Conservation (phyloP, 2,888 invertebrate species). For the Selenia dentaria region DNA sequence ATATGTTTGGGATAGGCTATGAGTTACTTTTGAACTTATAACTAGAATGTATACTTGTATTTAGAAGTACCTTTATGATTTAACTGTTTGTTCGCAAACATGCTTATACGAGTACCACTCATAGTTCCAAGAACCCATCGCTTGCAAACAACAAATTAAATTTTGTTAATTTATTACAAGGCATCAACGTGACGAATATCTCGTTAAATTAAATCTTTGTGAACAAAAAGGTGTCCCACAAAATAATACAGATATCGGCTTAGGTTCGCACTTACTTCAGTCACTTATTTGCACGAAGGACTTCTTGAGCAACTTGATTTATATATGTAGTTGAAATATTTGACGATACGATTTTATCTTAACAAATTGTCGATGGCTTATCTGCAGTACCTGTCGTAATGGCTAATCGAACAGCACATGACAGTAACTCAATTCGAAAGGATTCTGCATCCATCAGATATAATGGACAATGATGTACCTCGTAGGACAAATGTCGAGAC, state of each 20-base stretch:
- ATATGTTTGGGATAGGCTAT: slow-evolving; percentile 11
- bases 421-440: slow-evolving; percentile 51
- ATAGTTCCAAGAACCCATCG: slow-evolving; percentile 6
- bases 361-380: slow-evolving; percentile 35
- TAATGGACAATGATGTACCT: slow-evolving; percentile 46
- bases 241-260: slow-evolving; percentile 11
- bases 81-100: slow-evolving; percentile 8
- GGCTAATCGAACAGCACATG: slow-evolving; percentile 36
- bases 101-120: not conserved
- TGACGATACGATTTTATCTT: slow-evolving; percentile 44
- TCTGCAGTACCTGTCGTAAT: slow-evolving; percentile 41
- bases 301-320: slow-evolving; percentile 32
- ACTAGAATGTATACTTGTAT: slow-evolving; percentile 6
- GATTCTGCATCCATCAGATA: slow-evolving; percentile 29
- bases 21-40: slow-evolving; percentile 1
- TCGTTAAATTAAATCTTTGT: slow-evolving; percentile 25
- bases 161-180: slow-evolving; percentile 8
- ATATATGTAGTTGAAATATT: slow-evolving; percentile 33
- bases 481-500: slow-evolving; percentile 55
- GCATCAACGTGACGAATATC: slow-evolving; percentile 5
- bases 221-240: slow-evolving; percentile 34
- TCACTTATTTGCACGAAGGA: slow-evolving; percentile 24
- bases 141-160: slow-evolving; percentile 17
- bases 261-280: slow-evolving; percentile 9
- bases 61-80: slow-evolving; percentile 1